Base-by-base conservation (phyloP, 2,797 vertebrate species). In the Coregonus sp. region DNA sequence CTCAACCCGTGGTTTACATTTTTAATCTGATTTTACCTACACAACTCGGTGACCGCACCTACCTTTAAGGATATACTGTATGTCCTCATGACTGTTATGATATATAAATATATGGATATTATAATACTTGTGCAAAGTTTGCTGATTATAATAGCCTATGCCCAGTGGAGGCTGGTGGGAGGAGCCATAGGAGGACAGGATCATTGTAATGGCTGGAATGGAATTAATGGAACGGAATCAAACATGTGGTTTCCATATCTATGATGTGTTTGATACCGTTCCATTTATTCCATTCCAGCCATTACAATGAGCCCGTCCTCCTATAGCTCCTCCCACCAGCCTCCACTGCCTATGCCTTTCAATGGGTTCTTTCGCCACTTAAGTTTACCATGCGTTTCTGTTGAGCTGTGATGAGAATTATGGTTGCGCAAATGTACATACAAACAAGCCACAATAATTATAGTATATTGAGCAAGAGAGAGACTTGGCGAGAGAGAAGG, bases 51-150 rank as follows among this genome's bases (percentile, higher is more conserved):
- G 93, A 95, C 93, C 93, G 92, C 94, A 91, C 94, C 94, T 94
- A 94, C 95, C 95, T 95, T 95, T 95, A 94, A 94, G 91, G 93
- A 95, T 89, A 87, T 88, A 81, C 85, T 82, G 79, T 65, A 92
- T 87, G 92, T 94, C 93, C 93, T 94, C 90, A 87, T 93, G 95
- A 95, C 95, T 95, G 94, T 95, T 95, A 94, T 84, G 83, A 86
- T 77, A 85, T 56, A 65, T 18, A 50, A 84, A 84, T 70, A 90
- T 84, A 90, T 88, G 86, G 90, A 86, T 92, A 91, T 82, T 52
- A 31, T 74, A 91, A 91, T 90, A 90, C 89, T 91, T 92, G 91
- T 93, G 94, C 92, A 86, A 75, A 90, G 91, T 91, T 92, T 90
- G 90, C 90, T 92, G 92, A 91, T 91, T 81, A 91, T 92, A 92